Evolutionary conservation across 2,888 invertebrate species (phyloP), one percentile per base, ranked within the genome.

Genomic region (Syritta pipiens): DNA sequence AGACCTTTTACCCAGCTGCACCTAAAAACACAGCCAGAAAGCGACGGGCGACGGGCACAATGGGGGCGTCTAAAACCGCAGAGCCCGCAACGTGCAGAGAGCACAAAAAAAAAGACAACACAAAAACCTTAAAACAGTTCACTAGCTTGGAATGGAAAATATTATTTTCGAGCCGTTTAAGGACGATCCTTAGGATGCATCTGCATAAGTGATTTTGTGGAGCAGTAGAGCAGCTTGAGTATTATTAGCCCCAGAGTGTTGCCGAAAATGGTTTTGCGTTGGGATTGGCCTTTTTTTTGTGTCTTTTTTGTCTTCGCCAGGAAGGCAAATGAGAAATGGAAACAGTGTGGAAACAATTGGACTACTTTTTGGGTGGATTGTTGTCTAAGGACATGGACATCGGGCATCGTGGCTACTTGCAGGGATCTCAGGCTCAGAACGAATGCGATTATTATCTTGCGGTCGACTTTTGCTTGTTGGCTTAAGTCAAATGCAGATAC

Each of bases 71-170:
- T 40, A 19, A 62, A 67, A 67, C 79, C 74, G 79, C 74, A 79
- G 67, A 67, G 37, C 57, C 67, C 74, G 49, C 79, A 79, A 68
- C 32, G 55, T n/a, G n/a, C n/a, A n/a, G n/a, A n/a, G n/a, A n/a
- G n/a, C n/a, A n/a, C n/a, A n/a, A n/a, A n/a, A n/a, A n/a, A n/a
- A n/a, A n/a, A n/a, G n/a, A n/a, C 48, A 68, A 51, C 42, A 48
- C 49, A 51, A 67, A 68, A 74, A 67, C 67, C 68, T 20, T 68
- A 74, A 79, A 17, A 17, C 63, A 49, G 74, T 63, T 79, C 79
- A 72, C 32, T 60, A 24, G 62, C 62, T 62, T 12, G 67, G 17
- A 22, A 62, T 49, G 72, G 44, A 62, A 74, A 74, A 72, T 62
- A 74, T 49, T 62, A 68, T 74, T 60, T 62, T 44, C 9, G 19